phyloP scores from a whole-genome alignment of 2,888 invertebrate species.

The Noctua janthina region DNA sequence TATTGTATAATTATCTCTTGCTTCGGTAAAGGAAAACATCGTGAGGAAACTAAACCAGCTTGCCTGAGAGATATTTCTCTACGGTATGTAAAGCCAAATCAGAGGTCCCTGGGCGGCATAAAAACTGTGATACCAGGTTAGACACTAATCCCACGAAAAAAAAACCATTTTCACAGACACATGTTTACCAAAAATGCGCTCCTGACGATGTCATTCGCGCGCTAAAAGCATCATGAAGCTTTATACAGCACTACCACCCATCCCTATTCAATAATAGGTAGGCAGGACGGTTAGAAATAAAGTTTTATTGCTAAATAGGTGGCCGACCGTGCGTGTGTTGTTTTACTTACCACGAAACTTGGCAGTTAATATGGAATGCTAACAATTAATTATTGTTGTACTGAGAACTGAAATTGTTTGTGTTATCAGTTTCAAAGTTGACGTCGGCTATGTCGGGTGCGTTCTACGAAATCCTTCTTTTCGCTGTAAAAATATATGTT shows the following conservation, averaged over 20 bases:
- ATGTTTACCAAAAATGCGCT: neutral
- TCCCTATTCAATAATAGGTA: neutral
- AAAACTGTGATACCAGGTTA: neutral
- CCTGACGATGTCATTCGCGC: neutral
- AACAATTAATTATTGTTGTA: slow-evolving; percentile 58
- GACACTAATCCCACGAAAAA: too few relatives aligned
- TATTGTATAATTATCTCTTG: neutral
- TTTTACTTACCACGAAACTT: slow-evolving; percentile 62
- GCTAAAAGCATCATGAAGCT: neutral
- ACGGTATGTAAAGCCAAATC: neutral
- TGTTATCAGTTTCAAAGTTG: slow-evolving; percentile 67
- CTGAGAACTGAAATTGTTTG: slow-evolving; percentile 67
- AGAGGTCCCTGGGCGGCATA: neutral
- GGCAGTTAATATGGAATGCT: slow-evolving; percentile 64
- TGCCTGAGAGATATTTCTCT: neutral
- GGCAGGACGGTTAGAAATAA: slow-evolving; percentile 13
- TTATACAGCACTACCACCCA: neutral
- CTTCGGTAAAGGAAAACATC: neutral
- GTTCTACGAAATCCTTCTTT: slow-evolving; percentile 67
- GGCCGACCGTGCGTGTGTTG: slow-evolving; percentile 27
- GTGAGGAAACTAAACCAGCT: neutral
- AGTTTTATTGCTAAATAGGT: slow-evolving; percentile 44
- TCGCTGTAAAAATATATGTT: slow-evolving; percentile 33
- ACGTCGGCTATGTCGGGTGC: slow-evolving; percentile 54
- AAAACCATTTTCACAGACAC: neutral